These are phyloP conservation scores for Eutolmus rufibarbis DNA, from an alignment of 2,888 invertebrate species.

Conservation along the genomic window DNA sequence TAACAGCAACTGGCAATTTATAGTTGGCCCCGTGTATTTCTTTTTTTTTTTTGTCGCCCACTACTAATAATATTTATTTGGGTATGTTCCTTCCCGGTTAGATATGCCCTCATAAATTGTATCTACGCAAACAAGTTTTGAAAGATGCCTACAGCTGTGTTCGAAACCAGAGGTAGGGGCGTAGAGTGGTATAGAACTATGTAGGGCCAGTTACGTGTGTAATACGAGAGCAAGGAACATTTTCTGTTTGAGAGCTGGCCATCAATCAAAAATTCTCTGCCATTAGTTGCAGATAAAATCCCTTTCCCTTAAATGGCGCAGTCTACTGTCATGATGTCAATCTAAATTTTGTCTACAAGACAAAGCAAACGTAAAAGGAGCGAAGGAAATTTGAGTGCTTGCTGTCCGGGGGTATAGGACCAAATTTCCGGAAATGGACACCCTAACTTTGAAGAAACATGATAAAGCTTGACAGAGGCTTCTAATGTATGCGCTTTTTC, in stretches of 20 bases:
- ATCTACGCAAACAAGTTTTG: conserved; percentile 13
- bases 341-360: conserved; percentile 23
- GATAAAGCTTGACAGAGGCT: conserved; percentile 17
- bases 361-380: conserved; percentile 12
- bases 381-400: conserved; percentile 2
- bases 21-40: conserved; percentile 4
- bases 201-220: background rate
- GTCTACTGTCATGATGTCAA: conserved; percentile 32
- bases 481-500: conserved; percentile 7
- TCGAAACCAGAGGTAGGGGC: background rate
- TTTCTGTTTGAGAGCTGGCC: conserved; percentile 18
- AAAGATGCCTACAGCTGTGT: background rate
- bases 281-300: conserved; percentile 12
- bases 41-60: conserved; percentile 9
- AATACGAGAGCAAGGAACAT: background rate
- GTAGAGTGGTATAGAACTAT: background rate
- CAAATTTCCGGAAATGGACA: conserved; percentile 30
- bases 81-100: background rate
- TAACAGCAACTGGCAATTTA: conserved; percentile 42
- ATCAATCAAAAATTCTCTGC: conserved; percentile 29
- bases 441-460: conserved; percentile 5
- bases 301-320: background rate
- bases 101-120: conserved; percentile 3
- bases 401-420: background rate
- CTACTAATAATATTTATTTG: conserved; percentile 22